A percentile compares a stretch with the other conserved stretches of the same genome.
phyloP scores from a whole-genome alignment of 2,888 invertebrate genomes.

The Diplolepis rosae region DNA sequence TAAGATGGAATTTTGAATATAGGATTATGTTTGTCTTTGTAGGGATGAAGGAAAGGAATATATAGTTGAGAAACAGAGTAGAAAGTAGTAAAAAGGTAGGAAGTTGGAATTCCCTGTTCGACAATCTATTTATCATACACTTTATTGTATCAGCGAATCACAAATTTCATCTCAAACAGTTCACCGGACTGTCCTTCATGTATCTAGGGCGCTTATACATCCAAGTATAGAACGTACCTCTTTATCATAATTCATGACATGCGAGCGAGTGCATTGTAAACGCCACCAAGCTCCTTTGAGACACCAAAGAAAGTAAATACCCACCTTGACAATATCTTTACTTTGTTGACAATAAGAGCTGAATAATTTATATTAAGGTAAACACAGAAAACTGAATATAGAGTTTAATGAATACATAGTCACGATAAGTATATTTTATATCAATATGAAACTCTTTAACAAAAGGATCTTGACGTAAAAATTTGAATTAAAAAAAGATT shows the following conservation, averaged over 20 bases:
- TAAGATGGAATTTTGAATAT: not conserved
- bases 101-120: not conserved
- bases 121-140: not conserved
- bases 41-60: not conserved
- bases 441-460: not conserved
- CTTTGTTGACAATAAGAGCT: constrained; percentile 15
- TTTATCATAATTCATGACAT: constrained; percentile 65
- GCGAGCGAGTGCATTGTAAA: constrained; percentile 56
- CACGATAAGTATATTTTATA: not conserved
- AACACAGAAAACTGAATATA: not conserved
- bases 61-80: not conserved
- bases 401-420: constrained; percentile 1
- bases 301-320: not conserved
- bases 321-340: constrained; percentile 1
- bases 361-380: constrained; percentile 9
- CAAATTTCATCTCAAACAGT: constrained; percentile 51
- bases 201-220: constrained; percentile 65
- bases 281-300: constrained; percentile 34
- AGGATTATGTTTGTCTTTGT: not conserved
- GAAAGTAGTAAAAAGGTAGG: not conserved
- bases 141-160: constrained; percentile 19
- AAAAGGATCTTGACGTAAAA: not conserved
- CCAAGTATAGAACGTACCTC: constrained; percentile 56
- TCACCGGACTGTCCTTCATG: constrained; percentile 63
- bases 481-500: not conserved